These are phyloP conservation scores for Muscidifurax raptorellus DNA, from an alignment of 1,140 invertebrate species.

Conservation along the genomic window DNA sequence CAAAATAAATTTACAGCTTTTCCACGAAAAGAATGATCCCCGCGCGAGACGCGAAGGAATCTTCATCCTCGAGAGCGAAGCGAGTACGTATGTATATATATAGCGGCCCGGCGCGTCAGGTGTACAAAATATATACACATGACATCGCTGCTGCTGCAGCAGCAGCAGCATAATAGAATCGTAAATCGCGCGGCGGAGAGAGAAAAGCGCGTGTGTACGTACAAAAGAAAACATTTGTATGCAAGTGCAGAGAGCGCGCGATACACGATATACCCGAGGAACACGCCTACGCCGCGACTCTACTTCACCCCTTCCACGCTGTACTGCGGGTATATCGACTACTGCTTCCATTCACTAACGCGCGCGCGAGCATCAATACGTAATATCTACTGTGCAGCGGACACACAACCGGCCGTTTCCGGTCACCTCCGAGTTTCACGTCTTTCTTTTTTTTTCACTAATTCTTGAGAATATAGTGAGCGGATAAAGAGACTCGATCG, in stretches of 20 bases:
- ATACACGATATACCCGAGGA: background rate
- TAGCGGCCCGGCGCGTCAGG: background rate
- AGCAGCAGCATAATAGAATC: background rate
- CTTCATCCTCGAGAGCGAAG: background rate
- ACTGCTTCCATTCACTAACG: constrained; percentile 37
- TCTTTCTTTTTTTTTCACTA: background rate
- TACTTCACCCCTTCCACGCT: background rate
- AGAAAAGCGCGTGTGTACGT: background rate
- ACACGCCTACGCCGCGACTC: constrained; percentile 12
- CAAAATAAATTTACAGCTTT: background rate
- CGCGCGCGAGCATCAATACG: background rate
- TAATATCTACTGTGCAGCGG: constrained; percentile 25
- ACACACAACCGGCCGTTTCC: constrained; percentile 37
- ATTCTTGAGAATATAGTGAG: no score
- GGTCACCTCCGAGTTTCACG: background rate
- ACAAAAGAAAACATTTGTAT: constrained; percentile 39
- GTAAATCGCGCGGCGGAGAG: background rate
- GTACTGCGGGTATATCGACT: background rate
- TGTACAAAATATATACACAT: background rate
- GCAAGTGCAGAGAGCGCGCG: constrained; percentile 4
- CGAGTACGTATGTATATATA: no score
- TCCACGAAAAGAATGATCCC: background rate
- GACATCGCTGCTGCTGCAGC: no score
- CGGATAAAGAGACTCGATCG: no score
- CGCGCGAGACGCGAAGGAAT: background rate